These are phyloP conservation scores for Mormyrus proboscirostris DNA, from an alignment of 2,797 vertebrate species.

Conservation along the genomic window DNA sequence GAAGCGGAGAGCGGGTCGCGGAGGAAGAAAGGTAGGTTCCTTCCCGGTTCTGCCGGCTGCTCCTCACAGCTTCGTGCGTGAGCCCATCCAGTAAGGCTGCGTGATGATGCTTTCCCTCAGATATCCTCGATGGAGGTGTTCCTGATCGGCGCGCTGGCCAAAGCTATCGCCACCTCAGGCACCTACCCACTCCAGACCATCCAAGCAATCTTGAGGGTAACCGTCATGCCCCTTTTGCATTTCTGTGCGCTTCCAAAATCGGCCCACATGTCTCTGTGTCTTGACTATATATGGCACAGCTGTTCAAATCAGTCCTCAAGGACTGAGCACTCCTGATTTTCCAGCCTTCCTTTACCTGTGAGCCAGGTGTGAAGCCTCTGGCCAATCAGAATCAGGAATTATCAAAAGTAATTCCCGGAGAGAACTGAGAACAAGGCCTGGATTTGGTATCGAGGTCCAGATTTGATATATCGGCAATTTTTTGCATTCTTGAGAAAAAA, in stretches of 20 bases:
- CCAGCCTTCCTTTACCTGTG: background rate
- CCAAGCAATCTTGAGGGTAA: constrained; percentile 71
- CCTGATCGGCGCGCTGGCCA: constrained; percentile 68
- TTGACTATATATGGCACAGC: background rate
- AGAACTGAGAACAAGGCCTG: background rate
- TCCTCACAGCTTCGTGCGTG: background rate
- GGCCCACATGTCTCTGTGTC: background rate
- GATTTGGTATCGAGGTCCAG: background rate
- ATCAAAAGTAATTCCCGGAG: background rate
- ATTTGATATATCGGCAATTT: background rate
- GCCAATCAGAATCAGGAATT: background rate
- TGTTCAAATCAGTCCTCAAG: background rate
- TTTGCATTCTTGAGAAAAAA: background rate
- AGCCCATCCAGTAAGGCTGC: background rate
- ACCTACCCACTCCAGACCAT: constrained; percentile 73
- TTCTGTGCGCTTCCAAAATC: background rate
- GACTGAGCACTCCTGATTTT: background rate
- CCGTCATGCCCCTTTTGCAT: background rate
- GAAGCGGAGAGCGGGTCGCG: constrained; percentile 62
- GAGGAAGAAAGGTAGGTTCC: constrained; percentile 52
- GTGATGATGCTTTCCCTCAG: constrained; percentile 37
- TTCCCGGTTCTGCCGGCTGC: too few relatives aligned
- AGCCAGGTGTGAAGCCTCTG: background rate
- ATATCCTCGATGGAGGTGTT: constrained; percentile 69
- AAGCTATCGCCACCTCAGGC: constrained; percentile 66